These are phyloP conservation scores for Acropora tenuis DNA, from an alignment of 64 coral and sea anemone genomes.

Conservation along the genomic window DNA sequence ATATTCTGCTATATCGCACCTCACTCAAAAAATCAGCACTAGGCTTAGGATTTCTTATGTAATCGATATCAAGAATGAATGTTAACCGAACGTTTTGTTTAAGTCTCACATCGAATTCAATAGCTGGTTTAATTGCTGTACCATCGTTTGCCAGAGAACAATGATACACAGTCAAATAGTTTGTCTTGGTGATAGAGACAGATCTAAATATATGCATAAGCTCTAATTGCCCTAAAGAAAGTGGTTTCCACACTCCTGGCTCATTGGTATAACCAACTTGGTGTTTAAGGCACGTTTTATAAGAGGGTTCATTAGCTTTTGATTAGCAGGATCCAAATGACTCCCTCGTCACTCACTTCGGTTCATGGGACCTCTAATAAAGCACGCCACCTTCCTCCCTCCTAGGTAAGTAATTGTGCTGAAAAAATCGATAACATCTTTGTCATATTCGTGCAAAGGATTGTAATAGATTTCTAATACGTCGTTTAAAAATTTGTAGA, in stretches of 20 bases:
- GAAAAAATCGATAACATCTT: slow-evolving; percentile 62
- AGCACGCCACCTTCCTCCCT: slow-evolving; percentile 54
- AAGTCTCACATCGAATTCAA: slow-evolving; percentile 57
- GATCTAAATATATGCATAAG: slow-evolving; percentile 30
- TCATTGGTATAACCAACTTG: slow-evolving; percentile 73
- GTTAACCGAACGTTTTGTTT: slow-evolving; percentile 63
- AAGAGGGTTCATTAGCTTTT: slow-evolving; percentile 69
- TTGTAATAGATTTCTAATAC: slow-evolving; percentile 58
- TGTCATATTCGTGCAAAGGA: slow-evolving; percentile 59
- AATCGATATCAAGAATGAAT: slow-evolving; percentile 17
- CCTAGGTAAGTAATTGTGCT: slow-evolving; percentile 59
- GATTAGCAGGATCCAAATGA: slow-evolving; percentile 34
- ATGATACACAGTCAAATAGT: slow-evolving; percentile 28
- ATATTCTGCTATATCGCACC: too few species aligned
- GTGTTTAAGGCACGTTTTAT: slow-evolving; percentile 59
- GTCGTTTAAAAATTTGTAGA: slow-evolving; percentile 57
- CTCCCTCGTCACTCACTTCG: slow-evolving; percentile 47
- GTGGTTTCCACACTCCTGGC: slow-evolving; percentile 70
- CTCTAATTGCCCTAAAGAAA: slow-evolving; percentile 47
- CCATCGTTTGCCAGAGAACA: slow-evolving; percentile 53
- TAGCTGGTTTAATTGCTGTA: slow-evolving; percentile 57
- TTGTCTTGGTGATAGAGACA: slow-evolving; percentile 19
- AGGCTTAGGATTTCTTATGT: slow-evolving; percentile 25
- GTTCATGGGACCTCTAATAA: slow-evolving; percentile 76
- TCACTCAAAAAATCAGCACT: slow-evolving; percentile 23